A percentile compares a stretch with the other conserved stretches of the same genome.
phyloP scores from a whole-genome alignment of 2,888 invertebrate genomes.

The Rotaria socialis region DNA sequence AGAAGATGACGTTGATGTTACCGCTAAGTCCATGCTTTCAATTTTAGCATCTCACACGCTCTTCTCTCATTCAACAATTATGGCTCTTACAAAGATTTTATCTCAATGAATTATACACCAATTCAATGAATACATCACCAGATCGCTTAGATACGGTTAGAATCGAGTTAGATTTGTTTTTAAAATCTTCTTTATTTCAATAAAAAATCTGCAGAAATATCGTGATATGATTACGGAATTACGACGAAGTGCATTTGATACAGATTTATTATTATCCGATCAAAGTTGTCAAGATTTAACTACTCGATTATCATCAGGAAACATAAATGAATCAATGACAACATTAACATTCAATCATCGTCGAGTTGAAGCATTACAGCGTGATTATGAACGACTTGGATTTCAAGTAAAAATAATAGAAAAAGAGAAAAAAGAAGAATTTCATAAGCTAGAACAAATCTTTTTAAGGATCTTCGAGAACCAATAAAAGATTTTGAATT shows the following conservation, averaged over 20 bases:
- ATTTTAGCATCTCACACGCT: not conserved
- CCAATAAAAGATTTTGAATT: slow-evolving; percentile 25
- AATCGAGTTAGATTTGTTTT: not conserved
- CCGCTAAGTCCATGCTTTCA: too few species aligned
- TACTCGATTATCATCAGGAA: not conserved
- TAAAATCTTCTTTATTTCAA: not conserved
- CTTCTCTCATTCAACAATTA: not conserved
- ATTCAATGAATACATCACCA: not conserved
- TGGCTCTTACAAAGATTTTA: slow-evolving; percentile 28
- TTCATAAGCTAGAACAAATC: too few species aligned
- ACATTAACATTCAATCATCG: slow-evolving; percentile 2
- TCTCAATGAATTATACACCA: slow-evolving; percentile 18
- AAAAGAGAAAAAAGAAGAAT: not conserved
- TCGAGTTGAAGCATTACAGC: slow-evolving; percentile 2
- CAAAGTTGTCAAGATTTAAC: slow-evolving; percentile 19
- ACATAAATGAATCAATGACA: not conserved
- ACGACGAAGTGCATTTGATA: slow-evolving; percentile 20
- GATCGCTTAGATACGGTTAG: not conserved
- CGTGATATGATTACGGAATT: not conserved
- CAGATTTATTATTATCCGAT: not conserved
- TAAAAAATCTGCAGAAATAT: not conserved
- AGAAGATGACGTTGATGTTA: too few species aligned
- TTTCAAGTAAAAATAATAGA: not conserved
- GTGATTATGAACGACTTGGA: slow-evolving; percentile 29
- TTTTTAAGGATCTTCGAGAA: slow-evolving; percentile 12